phyloP scores from a whole-genome alignment of 2,888 invertebrate genomes.

The Lissocephala sabroskyi region DNA sequence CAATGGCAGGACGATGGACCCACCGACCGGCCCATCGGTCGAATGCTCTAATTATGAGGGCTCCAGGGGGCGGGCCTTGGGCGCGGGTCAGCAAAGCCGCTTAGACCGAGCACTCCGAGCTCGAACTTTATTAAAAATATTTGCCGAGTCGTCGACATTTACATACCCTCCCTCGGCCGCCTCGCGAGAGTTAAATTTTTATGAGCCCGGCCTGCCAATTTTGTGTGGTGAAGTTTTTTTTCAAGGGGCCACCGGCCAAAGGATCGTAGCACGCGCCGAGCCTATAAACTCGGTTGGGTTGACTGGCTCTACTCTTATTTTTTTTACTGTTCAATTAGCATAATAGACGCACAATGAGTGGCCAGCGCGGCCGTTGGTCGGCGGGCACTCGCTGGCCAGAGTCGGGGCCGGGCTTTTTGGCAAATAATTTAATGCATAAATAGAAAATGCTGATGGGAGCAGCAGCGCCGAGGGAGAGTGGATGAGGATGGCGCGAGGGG shows the following conservation, averaged over 20 bases:
- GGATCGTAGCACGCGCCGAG: slow-evolving; percentile 48
- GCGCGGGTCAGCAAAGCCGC: slow-evolving; percentile 40
- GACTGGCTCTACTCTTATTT: slow-evolving; percentile 17
- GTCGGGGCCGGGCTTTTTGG: slow-evolving; percentile 35
- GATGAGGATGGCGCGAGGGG: background rate
- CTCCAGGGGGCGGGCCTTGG: slow-evolving; percentile 37
- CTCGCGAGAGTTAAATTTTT: slow-evolving; percentile 48
- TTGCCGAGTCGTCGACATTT: slow-evolving; percentile 45
- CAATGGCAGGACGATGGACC: slow-evolving; percentile 25
- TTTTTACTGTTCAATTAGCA: slow-evolving; percentile 69
- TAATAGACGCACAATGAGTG: slow-evolving; percentile 57
- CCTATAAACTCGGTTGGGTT: slow-evolving; percentile 46
- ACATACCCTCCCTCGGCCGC: slow-evolving; percentile 38
- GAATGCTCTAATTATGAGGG: slow-evolving; percentile 17
- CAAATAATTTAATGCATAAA: slow-evolving; percentile 64
- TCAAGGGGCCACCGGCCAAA: no score
- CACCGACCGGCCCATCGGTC: slow-evolving; percentile 3
- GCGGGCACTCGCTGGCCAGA: background rate
- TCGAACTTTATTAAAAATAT: slow-evolving; percentile 62
- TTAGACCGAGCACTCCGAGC: slow-evolving; percentile 33
- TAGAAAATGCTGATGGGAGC: slow-evolving; percentile 31
- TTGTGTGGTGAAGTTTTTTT: no score
- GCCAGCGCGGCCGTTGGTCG: no score
- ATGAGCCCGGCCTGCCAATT: slow-evolving; percentile 35
- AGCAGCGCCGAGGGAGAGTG: background rate